Conservation (phyloP, 2,888 invertebrate species). For the Smittia aterrima region DNA sequence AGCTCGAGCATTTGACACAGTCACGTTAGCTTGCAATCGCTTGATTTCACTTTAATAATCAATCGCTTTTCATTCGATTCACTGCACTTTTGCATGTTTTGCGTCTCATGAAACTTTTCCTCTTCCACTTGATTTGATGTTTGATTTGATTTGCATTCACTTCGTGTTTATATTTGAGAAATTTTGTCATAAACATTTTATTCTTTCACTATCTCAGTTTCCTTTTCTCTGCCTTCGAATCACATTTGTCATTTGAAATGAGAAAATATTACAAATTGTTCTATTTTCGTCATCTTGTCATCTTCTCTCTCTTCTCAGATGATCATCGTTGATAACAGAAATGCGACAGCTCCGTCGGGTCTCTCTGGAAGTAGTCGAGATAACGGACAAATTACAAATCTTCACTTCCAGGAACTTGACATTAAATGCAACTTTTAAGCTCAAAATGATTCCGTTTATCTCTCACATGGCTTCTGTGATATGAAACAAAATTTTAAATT, state of each 20-base stretch:
- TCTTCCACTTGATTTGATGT: slow-evolving; percentile 8
- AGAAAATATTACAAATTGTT: neutral
- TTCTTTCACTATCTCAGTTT: neutral
- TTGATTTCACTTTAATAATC: too few species aligned
- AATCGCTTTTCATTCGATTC: too few species aligned
- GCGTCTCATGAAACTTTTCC: neutral
- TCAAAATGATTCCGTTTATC: too few species aligned
- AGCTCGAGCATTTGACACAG: neutral
- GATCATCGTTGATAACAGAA: neutral
- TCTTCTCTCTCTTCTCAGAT: neutral
- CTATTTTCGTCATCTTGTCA: neutral
- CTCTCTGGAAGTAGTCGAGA: neutral
- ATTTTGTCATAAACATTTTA: neutral
- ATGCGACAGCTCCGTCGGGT: neutral
- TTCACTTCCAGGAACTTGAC: slow-evolving; percentile 11
- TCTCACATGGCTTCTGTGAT: too few species aligned
- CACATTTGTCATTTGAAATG: neutral
- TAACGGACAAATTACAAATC: neutral
- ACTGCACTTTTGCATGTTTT: too few species aligned
- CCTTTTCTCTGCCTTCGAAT: neutral
- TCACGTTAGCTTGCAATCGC: too few species aligned
- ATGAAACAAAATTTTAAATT: too few species aligned
- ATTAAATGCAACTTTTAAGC: neutral
- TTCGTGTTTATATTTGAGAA: neutral
- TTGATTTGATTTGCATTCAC: neutral